These are phyloP conservation scores for Gambelia wislizenii DNA, from an alignment of 2,797 vertebrate genomes.

Conservation along the genomic window DNA sequence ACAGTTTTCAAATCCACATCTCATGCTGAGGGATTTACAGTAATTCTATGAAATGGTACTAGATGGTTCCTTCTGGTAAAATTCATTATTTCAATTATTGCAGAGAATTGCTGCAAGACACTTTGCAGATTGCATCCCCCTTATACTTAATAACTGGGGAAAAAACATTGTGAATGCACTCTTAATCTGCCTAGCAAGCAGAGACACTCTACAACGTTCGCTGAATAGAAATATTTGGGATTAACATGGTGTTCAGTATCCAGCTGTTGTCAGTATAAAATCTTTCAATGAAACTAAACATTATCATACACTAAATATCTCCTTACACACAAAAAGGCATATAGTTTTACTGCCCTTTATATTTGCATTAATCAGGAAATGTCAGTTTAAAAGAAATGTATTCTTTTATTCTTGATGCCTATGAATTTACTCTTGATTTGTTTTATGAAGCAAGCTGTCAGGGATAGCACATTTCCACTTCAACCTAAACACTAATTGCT, in stretches of 20 bases:
- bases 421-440: background rate
- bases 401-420: background rate
- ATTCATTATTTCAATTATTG: slow-evolving; percentile 18
- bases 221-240: slow-evolving; percentile 47
- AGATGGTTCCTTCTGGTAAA: slow-evolving; percentile 24
- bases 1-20: background rate
- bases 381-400: too few species aligned
- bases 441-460: background rate
- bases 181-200: slow-evolving; percentile 19
- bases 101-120: slow-evolving; percentile 23
- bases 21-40: slow-evolving; percentile 17
- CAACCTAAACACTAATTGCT: background rate
- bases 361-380: slow-evolving; percentile 18
- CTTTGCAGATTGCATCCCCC: background rate
- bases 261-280: slow-evolving; percentile 35
- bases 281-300: slow-evolving; percentile 22
- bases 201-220: background rate
- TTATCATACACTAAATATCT: slow-evolving; percentile 23
- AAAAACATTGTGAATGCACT: slow-evolving; percentile 4
- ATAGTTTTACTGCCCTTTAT: background rate
- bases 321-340: slow-evolving; percentile 12
- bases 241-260: slow-evolving; percentile 38
- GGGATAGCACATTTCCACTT: background rate
- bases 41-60: slow-evolving; percentile 24
- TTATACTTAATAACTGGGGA: slow-evolving; percentile 32